Evolutionary conservation across 2,888 invertebrate genomes (phyloP), one percentile per base, ranked within the genome.

Genomic region (Crepidodera aurea): DNA sequence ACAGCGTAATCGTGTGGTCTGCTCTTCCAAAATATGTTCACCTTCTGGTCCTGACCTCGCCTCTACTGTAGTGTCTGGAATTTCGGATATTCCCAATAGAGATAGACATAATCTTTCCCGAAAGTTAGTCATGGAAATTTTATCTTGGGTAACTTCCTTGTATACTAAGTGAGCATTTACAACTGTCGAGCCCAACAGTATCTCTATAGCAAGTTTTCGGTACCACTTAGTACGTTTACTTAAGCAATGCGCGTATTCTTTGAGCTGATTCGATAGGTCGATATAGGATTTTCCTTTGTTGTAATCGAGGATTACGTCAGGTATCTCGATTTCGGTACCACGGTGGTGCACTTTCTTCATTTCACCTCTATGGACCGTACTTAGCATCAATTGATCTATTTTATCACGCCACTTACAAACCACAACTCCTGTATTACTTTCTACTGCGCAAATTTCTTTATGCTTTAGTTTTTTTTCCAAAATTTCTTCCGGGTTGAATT

Each of bases 401-500:
- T 54, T 53, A 32, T 60, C 60, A 8, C 15, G 12, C 55, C 48
- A 55, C 19, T 60, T 55, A 25, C 16, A 32, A 8, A 53, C 46
- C 5, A 32, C 12, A 12, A 69, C 59, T 5, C 56, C 63, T n/a
- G 46, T 46, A 39, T 63, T 58, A 55, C 58, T 68, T 55, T 69
- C 27, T 57, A 37, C 46, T 10, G 66, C 69, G 12, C 62, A 44
- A 8, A 59, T 59, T 51, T 70, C 60, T 6, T 59, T 66, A 34
- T 61, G 61, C 34, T 55, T 58, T 12, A 69, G 51, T 57, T 69
- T 63, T 60, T 50, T 64, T 10, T 37, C 54, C 8, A 55, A 54
- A 13, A 71, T 65, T 12, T 64, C 56, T 19, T 57, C 54, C 7
- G 67, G 62, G 53, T 66, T 70, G 15, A 56, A 44, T 69, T 64